Evolutionary conservation across 2,888 invertebrate species (phyloP), one percentile per base, ranked within the genome.

Genomic region (Aphidoletes aphidimyza): DNA sequence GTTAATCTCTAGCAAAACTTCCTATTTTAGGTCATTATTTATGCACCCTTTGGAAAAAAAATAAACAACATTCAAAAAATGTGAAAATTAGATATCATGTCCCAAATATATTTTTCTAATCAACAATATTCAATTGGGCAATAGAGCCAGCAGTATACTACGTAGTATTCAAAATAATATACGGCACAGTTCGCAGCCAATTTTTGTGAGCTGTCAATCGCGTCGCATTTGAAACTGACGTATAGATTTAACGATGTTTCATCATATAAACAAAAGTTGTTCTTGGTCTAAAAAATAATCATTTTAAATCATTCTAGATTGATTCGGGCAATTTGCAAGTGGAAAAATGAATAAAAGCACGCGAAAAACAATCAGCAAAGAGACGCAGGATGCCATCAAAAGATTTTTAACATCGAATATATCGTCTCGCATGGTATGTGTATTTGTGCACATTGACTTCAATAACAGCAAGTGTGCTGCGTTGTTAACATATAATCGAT

Each of bases 241-340:
- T 19, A 19, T 36, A 17, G 34, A 42, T 78, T 8, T 78, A 78
- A 78, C 78, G 78, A 78, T 36, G 78, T 78, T 78, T 36, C 36
- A n/a, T 36, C 17, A 78, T 19, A 78, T 78, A 78, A 81, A 81
- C 81, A 81, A 81, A 81, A n/a, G n/a, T n/a, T n/a, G n/a, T n/a
- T n/a, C n/a, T n/a, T n/a, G n/a, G n/a, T n/a, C n/a, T n/a, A n/a
- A n/a, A n/a, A n/a, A n/a, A n/a, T n/a, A n/a, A n/a, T n/a, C n/a
- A n/a, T n/a, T n/a, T n/a, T n/a, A n/a, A 17, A 49, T 2, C 49
- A 14, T 34, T 30, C 30, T 5, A 36, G 19, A 69, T 3, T 26
- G 26, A 78, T n/a, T 26, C n/a, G 8, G 8, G 5, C 81, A 34
- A 34, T n/a, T 11, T 54, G 17, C 9, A 36, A 36, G 5, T 19